A percentile compares a stretch with the other conserved stretches of the same genome.
Conservation (phyloP, 1,140 invertebrate genomes). For the Apis mellifera region Amel_HAv3.1 CM009931.2:15346501-15347000, state of each 20-base stretch:
- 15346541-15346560: no score
- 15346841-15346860: conserved; percentile 81
- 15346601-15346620: no score
- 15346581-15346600: no score
- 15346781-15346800: conserved; percentile 78
- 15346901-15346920: conserved; percentile 73
- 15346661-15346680: not conserved
- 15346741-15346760: conserved; percentile 73
- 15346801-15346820: conserved; percentile 64
- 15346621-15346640: no score
- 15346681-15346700: not conserved
- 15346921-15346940: conserved; percentile 72
- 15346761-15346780: conserved; percentile 67
- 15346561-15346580: no score
- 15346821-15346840: conserved; percentile 76
- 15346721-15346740: conserved; percentile 60
- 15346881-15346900: conserved; percentile 76
- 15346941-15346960: conserved; percentile 75
- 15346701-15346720: conserved; percentile 15
- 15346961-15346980: conserved; percentile 76
- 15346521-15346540: no score
- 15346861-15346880: conserved; percentile 78
- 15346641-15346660: no score
- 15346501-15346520: no score
- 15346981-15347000: conserved; percentile 75